These are phyloP conservation scores for Phasianus colchicus DNA, from an alignment of 2,113 vertebrate genomes.

Conservation along the genomic window DNA sequence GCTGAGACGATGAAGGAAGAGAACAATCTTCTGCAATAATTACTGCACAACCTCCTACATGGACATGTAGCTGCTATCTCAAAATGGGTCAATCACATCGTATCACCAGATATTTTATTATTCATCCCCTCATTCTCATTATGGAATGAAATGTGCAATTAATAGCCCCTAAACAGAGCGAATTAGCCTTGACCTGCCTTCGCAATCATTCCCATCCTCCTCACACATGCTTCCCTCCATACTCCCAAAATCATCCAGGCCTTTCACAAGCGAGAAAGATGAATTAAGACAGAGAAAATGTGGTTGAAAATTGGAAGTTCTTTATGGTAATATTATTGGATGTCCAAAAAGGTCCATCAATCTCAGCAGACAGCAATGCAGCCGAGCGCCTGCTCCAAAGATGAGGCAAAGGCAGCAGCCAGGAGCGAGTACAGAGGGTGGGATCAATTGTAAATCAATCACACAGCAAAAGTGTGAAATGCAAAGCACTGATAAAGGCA, in stretches of 20 bases:
- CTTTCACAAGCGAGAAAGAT: constrained; percentile 21
- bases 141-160: constrained; percentile 16
- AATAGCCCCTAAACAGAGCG: constrained; percentile 17
- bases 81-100: neutral
- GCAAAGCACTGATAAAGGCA: neutral
- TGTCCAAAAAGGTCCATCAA: neutral
- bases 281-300: constrained; percentile 16
- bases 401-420: neutral
- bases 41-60: neutral
- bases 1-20: neutral
- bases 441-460: neutral
- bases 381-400: neutral
- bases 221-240: neutral
- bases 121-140: neutral
- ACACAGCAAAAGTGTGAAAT: neutral
- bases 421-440: neutral
- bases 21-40: neutral
- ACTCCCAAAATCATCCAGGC: neutral
- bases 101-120: neutral
- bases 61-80: neutral
- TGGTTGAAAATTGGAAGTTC: neutral
- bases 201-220: neutral
- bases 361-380: rapidly evolving
- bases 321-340: neutral
- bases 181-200: constrained; percentile 30